phyloP scores from a whole-genome alignment of 1,140 invertebrate species.

The Coelopa frigida region DNA sequence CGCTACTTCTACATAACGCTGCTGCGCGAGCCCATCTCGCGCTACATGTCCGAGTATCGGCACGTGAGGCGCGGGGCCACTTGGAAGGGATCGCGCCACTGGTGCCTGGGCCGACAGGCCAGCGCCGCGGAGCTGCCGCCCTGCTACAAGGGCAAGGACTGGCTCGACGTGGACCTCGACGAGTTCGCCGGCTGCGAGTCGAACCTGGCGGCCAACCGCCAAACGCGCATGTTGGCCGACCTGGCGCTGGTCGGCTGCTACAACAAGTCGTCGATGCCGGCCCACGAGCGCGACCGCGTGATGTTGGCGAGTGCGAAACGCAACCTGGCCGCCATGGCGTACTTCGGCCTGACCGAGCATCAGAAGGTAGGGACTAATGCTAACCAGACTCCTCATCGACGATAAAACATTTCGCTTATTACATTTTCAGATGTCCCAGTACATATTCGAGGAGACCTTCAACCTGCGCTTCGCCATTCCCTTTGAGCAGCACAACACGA shows the following conservation, averaged over 20 bases:
- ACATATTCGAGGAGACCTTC: conserved; percentile 97
- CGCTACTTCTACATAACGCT: conserved; percentile 96
- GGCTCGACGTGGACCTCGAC: conserved; percentile 61
- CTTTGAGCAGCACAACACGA: conserved; percentile 86
- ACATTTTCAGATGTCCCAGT: conserved; percentile 79
- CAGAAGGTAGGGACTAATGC: conserved; percentile 62
- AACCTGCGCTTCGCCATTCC: conserved; percentile 80
- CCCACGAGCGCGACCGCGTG: conserved; percentile 63
- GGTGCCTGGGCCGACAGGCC: conserved; percentile 77
- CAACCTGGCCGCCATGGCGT: conserved; percentile 91
- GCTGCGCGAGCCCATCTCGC: conserved; percentile 80
- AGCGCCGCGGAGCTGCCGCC: conserved; percentile 67
- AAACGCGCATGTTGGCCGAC: conserved; percentile 96
- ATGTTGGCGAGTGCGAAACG: conserved; percentile 90
- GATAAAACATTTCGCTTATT: conserved; percentile 9
- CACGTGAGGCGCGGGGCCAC: conserved; percentile 96
- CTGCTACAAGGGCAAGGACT: conserved; percentile 65
- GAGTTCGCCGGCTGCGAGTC: conserved; percentile 84
- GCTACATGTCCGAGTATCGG: conserved; percentile 88
- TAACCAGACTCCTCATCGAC: conserved; percentile 6
- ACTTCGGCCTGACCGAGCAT: conserved; percentile 93
- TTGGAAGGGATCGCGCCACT: conserved; percentile 86
- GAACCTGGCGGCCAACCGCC: conserved; percentile 92
- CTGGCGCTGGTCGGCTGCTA: conserved; percentile 92
- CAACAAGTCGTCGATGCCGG: conserved; percentile 69